phyloP scores from a whole-genome alignment of 2,888 invertebrate species.

The Oxytorus armatus region DNA sequence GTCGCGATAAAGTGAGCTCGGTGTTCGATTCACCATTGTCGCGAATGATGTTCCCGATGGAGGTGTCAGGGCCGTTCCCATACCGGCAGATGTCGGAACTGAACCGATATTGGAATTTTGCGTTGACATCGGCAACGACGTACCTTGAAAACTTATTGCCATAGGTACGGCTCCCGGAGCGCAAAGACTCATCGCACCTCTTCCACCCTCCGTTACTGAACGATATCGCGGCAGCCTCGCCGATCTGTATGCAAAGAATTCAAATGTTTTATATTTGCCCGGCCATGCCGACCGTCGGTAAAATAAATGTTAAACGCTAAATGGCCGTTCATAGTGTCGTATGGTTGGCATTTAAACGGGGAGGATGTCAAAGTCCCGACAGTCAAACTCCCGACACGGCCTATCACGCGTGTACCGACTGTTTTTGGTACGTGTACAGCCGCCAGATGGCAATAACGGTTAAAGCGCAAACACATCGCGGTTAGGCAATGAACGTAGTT shows the following conservation, averaged over 20 bases:
- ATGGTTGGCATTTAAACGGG: too few species aligned
- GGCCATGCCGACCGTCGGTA: not conserved
- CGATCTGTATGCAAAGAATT: constrained; percentile 85
- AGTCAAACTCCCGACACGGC: too few species aligned
- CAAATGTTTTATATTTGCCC: too few species aligned
- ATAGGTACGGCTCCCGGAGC: constrained; percentile 90
- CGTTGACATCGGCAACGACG: constrained; percentile 83
- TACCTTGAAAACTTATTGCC: constrained; percentile 91
- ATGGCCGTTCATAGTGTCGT: too few species aligned
- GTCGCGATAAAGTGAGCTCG: constrained; percentile 75
- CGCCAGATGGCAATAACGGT: too few species aligned
- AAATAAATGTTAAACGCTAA: not conserved
- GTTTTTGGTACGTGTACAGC: too few species aligned
- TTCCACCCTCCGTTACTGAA: constrained; percentile 88
- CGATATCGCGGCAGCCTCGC: constrained; percentile 90
- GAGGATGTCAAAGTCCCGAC: too few species aligned
- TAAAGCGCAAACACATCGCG: too few species aligned
- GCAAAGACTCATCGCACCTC: constrained; percentile 90
- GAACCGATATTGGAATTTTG: constrained; percentile 53
- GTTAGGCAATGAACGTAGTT: too few species aligned
- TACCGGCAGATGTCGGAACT: constrained; percentile 46
- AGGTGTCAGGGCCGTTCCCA: constrained; percentile 73
- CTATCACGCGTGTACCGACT: too few species aligned
- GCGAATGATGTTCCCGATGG: constrained; percentile 81
- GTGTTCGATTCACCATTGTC: constrained; percentile 76